These are phyloP conservation scores for Microcebus murinus DNA, from an alignment of 2,113 vertebrate genomes.

Conservation along the genomic window DNA sequence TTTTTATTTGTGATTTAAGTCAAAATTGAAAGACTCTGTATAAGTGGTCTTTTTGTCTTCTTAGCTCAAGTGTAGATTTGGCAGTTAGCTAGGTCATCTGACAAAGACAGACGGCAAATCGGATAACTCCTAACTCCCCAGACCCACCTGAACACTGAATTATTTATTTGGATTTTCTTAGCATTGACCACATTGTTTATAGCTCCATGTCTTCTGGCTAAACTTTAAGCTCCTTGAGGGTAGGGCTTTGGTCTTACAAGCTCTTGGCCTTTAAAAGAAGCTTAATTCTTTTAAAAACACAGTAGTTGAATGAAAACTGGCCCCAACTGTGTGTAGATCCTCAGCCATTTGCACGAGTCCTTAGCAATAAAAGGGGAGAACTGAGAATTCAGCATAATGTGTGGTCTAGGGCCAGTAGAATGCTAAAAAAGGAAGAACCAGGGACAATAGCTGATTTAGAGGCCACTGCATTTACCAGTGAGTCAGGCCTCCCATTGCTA, in stretches of 20 bases:
- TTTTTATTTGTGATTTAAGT: slow-evolving; percentile 51
- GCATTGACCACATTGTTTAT: neutral
- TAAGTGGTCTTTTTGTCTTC: neutral
- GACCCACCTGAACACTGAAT: slow-evolving; percentile 16
- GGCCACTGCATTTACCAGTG: neutral
- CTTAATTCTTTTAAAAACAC: neutral
- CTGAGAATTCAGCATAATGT: neutral
- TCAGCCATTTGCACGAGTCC: neutral
- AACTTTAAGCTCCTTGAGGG: slow-evolving; percentile 8
- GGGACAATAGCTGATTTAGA: neutral
- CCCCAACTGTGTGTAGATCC: neutral
- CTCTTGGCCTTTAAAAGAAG: neutral
- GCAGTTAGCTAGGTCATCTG: slow-evolving; percentile 6
- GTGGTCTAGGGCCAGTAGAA: neutral
- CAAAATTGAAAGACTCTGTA: neutral
- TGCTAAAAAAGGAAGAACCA: neutral
- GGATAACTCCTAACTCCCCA: neutral
- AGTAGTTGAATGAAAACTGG: slow-evolving; percentile 8
- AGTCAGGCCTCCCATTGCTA: neutral
- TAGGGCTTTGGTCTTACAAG: neutral
- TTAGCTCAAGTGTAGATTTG: neutral
- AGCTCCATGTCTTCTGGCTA: neutral
- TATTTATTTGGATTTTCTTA: slow-evolving; percentile 27
- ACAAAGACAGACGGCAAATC: neutral
- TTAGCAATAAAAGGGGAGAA: neutral